Conservation (phyloP, 1,140 invertebrate species). For the Neocloeon triangulifer region DNA sequence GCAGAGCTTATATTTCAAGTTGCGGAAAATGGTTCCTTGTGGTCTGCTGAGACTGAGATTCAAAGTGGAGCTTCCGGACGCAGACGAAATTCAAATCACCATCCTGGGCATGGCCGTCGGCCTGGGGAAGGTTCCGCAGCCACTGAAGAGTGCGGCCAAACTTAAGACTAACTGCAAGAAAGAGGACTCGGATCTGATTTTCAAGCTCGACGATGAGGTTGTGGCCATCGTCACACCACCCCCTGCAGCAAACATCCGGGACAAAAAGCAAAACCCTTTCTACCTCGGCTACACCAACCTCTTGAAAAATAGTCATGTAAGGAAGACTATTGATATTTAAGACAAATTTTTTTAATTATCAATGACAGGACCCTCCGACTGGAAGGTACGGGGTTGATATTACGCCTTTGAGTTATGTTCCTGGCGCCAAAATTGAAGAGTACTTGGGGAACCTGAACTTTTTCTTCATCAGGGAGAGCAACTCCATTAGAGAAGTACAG, state of each 20-base stretch:
- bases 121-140: no score
- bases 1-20: constrained; percentile 64
- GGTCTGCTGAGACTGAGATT: constrained; percentile 57
- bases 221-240: not conserved
- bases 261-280: no score
- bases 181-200: not conserved
- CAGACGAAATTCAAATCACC: constrained; percentile 75
- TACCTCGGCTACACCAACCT: no score
- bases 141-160: not conserved
- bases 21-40: constrained; percentile 62
- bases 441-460: constrained; percentile 88
- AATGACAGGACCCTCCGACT: constrained; percentile 27
- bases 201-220: not conserved
- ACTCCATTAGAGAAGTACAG: constrained; percentile 63
- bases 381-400: constrained; percentile 61
- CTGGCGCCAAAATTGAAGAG: constrained; percentile 54
- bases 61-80: constrained; percentile 55
- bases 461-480: constrained; percentile 87
- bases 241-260: not conserved
- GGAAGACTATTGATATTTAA: no score
- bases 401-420: constrained; percentile 59
- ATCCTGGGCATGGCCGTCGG: no score
- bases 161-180: constrained; percentile 1
- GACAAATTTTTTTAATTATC: no score
- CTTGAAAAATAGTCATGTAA: no score